Conservation (phyloP, 2,113 vertebrate genomes). For the Anolis carolinensis region DNA sequence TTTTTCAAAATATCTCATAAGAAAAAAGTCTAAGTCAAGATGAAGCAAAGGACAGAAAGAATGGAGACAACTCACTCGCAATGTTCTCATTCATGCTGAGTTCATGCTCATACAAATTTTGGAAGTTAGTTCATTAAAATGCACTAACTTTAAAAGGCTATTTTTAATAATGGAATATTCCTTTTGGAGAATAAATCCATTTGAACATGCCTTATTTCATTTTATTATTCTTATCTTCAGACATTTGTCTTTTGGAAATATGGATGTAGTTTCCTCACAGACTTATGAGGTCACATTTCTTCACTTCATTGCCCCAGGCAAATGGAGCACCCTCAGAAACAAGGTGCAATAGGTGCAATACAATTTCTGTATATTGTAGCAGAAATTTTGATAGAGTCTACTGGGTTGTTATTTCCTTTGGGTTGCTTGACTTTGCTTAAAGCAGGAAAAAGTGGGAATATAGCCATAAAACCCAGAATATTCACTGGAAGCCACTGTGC, state of each 20-base stretch:
- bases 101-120: constrained; percentile 51
- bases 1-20: not conserved
- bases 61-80: not conserved
- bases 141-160: constrained; percentile 25
- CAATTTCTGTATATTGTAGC: no score
- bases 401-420: no score
- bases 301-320: not conserved
- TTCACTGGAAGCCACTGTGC: no score
- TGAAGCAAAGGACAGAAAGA: not conserved
- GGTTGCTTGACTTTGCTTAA: no score
- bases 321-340: not conserved
- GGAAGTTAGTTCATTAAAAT: constrained; percentile 41
- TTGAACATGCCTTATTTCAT: not conserved
- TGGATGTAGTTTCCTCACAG: not conserved
- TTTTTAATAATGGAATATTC: constrained; percentile 33
- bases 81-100: constrained; percentile 32
- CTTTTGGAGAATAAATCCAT: constrained; percentile 20
- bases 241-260: not conserved
- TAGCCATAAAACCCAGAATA: no score
- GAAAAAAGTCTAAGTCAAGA: not conserved
- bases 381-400: not conserved
- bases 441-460: no score
- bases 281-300: not conserved
- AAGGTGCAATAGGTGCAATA: not conserved
- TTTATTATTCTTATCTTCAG: constrained; percentile 1